Conservation (phyloP, 2,888 invertebrate species). For the Aplocera efformata region DNA sequence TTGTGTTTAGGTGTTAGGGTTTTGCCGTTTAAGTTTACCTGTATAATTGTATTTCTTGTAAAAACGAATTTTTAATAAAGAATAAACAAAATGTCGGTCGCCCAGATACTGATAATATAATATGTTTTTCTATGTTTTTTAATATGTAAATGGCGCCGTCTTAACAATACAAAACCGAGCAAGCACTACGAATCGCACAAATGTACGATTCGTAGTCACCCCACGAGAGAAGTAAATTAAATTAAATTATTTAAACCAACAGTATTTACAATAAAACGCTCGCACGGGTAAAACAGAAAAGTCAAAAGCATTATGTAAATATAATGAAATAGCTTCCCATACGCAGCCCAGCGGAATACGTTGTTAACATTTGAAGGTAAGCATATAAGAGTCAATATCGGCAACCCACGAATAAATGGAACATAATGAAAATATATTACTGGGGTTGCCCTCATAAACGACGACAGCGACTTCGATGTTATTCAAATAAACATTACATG, state of each 20-base stretch:
- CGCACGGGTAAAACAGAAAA: slow-evolving; percentile 24
- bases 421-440: slow-evolving; percentile 74
- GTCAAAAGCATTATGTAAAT: slow-evolving; percentile 51
- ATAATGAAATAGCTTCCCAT: slow-evolving; percentile 52
- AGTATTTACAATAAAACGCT: slow-evolving; percentile 24
- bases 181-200: neutral
- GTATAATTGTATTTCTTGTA: no score
- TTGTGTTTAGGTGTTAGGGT: no score
- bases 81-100: no score
- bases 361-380: slow-evolving; percentile 64
- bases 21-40: no score
- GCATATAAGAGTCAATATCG: slow-evolving; percentile 64
- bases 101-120: no score
- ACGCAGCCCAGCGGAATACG: slow-evolving; percentile 43
- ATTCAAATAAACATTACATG: slow-evolving; percentile 68
- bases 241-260: slow-evolving; percentile 25
- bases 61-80: no score
- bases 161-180: neutral
- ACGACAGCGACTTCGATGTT: slow-evolving; percentile 55
- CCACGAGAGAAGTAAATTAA: slow-evolving; percentile 9
- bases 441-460: slow-evolving; percentile 60
- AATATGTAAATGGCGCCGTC: no score
- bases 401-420: slow-evolving; percentile 63
- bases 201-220: neutral
- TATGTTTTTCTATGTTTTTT: no score